Percentiles rank a stretch among this genome's conserved stretches.
phyloP scores from a whole-genome alignment of 2,888 invertebrate genomes.

The Rhingia campestris region DNA sequence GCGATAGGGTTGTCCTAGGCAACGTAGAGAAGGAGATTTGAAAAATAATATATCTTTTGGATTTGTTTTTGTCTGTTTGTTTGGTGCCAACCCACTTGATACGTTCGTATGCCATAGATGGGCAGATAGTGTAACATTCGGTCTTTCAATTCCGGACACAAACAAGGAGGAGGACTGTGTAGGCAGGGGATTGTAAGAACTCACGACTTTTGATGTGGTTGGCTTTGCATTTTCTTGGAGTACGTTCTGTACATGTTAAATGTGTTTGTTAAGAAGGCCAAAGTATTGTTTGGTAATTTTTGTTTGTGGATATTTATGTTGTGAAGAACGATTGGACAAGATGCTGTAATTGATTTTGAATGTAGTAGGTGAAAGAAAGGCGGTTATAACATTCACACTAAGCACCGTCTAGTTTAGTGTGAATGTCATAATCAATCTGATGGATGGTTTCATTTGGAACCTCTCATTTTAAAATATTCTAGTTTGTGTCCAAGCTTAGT shows the following conservation, averaged over 20 bases:
- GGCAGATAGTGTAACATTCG: constrained; percentile 11
- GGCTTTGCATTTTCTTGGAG: constrained; percentile 12
- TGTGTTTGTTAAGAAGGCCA: neutral
- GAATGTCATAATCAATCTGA: no score
- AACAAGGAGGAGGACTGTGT: constrained; percentile 27
- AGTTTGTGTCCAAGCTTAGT: no score
- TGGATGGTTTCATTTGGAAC: no score
- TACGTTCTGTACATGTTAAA: neutral
- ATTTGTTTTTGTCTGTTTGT: constrained; percentile 3
- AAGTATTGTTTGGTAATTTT: neutral
- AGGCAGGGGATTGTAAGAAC: constrained; percentile 42
- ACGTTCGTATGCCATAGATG: constrained; percentile 6
- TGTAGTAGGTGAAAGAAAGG: neutral
- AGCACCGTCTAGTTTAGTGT: no score
- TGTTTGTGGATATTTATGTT: neutral
- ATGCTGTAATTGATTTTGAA: neutral
- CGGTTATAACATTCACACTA: no score
- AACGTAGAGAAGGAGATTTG: constrained; percentile 8
- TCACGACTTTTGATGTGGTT: constrained; percentile 42
- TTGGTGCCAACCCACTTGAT: constrained; percentile 37
- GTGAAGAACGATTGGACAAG: no score
- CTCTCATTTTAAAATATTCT: no score
- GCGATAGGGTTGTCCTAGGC: constrained; percentile 36
- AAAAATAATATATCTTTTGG: constrained; percentile 20
- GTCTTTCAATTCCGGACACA: neutral